These are phyloP conservation scores for Scaptomyza caliginosa DNA, from an alignment of 2,888 invertebrate species.

Conservation along the genomic window DNA sequence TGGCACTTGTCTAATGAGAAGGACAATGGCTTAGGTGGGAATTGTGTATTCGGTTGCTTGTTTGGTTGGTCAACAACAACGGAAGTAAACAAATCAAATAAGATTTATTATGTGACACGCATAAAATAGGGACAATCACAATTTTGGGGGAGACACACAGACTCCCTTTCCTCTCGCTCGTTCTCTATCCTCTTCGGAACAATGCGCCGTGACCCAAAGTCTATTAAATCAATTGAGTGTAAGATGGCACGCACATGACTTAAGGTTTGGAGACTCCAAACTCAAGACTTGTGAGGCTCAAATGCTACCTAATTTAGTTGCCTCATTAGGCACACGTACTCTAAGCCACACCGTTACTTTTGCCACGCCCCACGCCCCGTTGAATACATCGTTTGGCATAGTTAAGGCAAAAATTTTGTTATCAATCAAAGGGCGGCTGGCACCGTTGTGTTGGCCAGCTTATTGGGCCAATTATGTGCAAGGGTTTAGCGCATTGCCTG, in stretches of 20 bases:
- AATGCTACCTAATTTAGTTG: conserved; percentile 72
- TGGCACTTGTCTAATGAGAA: conserved; percentile 50
- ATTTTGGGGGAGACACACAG: background rate
- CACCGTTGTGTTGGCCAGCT: conserved; percentile 35
- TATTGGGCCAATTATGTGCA: conserved; percentile 72
- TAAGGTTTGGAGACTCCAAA: background rate
- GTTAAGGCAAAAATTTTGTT: conserved; percentile 42
- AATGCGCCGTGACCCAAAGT: conserved; percentile 59
- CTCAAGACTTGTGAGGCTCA: conserved; percentile 14
- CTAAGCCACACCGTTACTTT: background rate
- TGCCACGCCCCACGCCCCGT: conserved; percentile 9
- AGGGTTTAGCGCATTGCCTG: conserved; percentile 73
- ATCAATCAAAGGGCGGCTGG: conserved; percentile 56
- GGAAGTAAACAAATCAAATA: conserved; percentile 78
- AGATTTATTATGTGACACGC: conserved; percentile 79
- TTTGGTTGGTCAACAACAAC: conserved; percentile 35
- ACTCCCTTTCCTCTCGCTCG: background rate
- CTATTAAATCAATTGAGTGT: conserved; percentile 79
- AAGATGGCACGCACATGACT: conserved; percentile 66
- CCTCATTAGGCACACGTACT: conserved; percentile 63
- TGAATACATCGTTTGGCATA: conserved; percentile 25
- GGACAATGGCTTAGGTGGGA: conserved; percentile 35
- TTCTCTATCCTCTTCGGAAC: conserved; percentile 6
- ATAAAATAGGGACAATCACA: conserved; percentile 66
- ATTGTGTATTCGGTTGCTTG: conserved; percentile 1